Conservation (phyloP, 2,113 vertebrate genomes). For the Gallinago undulata region DNA sequence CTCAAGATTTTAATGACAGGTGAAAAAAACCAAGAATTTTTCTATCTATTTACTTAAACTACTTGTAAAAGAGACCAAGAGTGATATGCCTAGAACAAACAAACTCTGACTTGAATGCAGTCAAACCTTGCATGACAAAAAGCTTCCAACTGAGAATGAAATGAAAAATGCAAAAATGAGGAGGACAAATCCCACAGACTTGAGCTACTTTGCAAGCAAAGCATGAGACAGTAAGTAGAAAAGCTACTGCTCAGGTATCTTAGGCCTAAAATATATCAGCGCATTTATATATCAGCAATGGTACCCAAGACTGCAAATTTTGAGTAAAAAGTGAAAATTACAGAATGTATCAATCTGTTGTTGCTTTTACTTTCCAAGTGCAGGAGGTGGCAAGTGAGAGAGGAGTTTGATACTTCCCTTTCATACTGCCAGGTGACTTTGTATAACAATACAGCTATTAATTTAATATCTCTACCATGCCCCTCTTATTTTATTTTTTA, state of each 20-base stretch:
- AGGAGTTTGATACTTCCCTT: not conserved
- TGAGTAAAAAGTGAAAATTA: not conserved
- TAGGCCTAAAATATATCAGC: not conserved
- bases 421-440: not conserved
- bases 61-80: not conserved
- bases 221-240: not conserved
- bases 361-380: not conserved
- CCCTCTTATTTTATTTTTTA: not conserved
- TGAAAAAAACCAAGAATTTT: not conserved
- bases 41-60: not conserved
- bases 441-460: not conserved
- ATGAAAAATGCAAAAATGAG: not conserved
- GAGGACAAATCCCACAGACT: accelerated
- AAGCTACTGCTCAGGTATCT: not conserved
- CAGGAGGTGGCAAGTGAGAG: not conserved
- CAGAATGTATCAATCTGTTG: not conserved
- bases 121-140: not conserved
- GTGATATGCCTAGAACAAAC: not conserved
- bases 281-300: not conserved
- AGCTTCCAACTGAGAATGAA: not conserved
- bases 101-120: not conserved
- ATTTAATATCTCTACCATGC: not conserved
- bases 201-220: not conserved
- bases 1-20: not conserved
- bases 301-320: not conserved